Percentiles rank a stretch among this genome's conserved stretches.
These are phyloP conservation scores for Periophthalmus modestus DNA, from an alignment of 2,113 vertebrate genomes.

Conservation along the genomic window DNA sequence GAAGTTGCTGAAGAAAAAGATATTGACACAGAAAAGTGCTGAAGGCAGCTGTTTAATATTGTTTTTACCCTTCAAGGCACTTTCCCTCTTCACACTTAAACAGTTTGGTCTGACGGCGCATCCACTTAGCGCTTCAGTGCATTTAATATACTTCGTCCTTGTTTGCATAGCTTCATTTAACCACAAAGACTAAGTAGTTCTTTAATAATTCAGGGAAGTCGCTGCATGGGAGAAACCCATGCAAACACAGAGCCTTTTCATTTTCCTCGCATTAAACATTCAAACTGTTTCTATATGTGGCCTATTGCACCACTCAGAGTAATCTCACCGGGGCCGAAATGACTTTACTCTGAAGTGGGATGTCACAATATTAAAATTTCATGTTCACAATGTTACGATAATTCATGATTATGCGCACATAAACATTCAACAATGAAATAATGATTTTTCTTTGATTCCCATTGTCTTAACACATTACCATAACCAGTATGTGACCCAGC, in stretches of 20 bases:
- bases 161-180: conserved; percentile 59
- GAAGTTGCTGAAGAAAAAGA: conserved; percentile 27
- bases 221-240: conserved; percentile 24
- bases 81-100: conserved; percentile 36
- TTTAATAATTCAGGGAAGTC: conserved; percentile 58
- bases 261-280: conserved; percentile 47
- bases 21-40: conserved; percentile 37
- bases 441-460: too few relatives aligned
- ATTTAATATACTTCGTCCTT: conserved; percentile 40
- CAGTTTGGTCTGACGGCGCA: conserved; percentile 39
- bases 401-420: too few relatives aligned
- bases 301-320: conserved; percentile 10
- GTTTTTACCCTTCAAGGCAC: conserved; percentile 30
- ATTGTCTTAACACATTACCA: too few relatives aligned
- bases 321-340: conserved; percentile 7
- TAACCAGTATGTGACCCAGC: too few relatives aligned
- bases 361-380: too few relatives aligned
- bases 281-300: conserved; percentile 17
- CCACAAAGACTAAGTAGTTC: conserved; percentile 39
- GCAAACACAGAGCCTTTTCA: conserved; percentile 26
- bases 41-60: conserved; percentile 38
- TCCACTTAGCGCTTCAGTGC: conserved; percentile 39
- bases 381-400: too few relatives aligned
- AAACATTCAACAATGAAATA: too few relatives aligned
- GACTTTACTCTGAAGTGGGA: too few relatives aligned